Evolutionary conservation across 1,140 invertebrate species (phyloP), one percentile per base, ranked within the genome.

Genomic region (Scaptomyza hsui): DNA sequence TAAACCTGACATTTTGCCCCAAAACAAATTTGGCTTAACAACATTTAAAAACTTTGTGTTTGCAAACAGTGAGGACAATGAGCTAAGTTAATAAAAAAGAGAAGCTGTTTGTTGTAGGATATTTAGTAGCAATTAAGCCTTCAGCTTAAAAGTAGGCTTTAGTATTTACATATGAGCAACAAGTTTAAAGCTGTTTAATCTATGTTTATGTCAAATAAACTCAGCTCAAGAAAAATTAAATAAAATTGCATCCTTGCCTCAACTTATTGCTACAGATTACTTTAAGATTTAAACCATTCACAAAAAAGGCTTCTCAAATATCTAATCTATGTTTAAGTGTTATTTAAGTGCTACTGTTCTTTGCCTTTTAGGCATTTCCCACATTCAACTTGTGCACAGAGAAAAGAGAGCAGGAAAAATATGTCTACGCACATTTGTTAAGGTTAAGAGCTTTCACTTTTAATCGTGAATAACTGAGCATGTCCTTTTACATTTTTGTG

Each of bases 401-500:
- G 57, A 18, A 21, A 4, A 55, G 57, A 19, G n/a, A 5, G 13
- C 16, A 4, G 2, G 52, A 52, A 65, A 64, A 71, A 65, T 71
- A 71, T 71, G 68, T 65, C 45, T 15, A 37, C 29, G 35, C 45
- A 41, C 61, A 71, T 65, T 71, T 65, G 61, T 49, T 45, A 9
- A 71, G 68, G 61, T 65, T 65, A 57, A 71, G 61, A 65, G 68
- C 68, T 57, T 71, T 71, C 47, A 71, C 52, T 65, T 57, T 65
- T 71, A 65, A 71, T 64, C 68, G 39, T 65, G 65, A 71, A 71
- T 71, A 65, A 71, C 68, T 57, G 39, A 16, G 57, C 37, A 21
- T 70, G 59, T 53, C 60, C 67, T 39, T 70, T 63, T 56, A 47
- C 67, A 49, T 24, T 62, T 26, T 19, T 53, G 55, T 72, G 69